These are phyloP conservation scores for Achlya flavicornis DNA, from an alignment of 2,888 invertebrate species.

Conservation along the genomic window DNA sequence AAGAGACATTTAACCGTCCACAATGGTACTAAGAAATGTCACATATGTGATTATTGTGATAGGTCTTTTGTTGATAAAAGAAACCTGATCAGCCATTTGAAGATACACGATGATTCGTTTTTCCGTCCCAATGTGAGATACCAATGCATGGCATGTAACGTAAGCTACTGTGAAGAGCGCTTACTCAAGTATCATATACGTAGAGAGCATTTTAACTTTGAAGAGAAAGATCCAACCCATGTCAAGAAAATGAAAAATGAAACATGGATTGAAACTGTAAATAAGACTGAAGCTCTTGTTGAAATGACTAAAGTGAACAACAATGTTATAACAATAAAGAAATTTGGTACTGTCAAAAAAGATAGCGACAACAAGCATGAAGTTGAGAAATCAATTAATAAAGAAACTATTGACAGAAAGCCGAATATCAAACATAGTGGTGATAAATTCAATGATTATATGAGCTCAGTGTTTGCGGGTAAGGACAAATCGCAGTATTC, in stretches of 20 bases:
- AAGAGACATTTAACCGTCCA: conserved; percentile 48
- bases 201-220: conserved; percentile 58
- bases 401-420: background rate
- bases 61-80: conserved; percentile 58
- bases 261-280: conserved; percentile 63
- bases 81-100: conserved; percentile 56
- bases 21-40: conserved; percentile 39
- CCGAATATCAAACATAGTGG: conserved; percentile 12
- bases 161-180: conserved; percentile 58
- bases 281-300: conserved; percentile 52
- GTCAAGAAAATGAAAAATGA: conserved; percentile 56
- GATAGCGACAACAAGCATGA: conserved; percentile 13
- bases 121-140: conserved; percentile 26
- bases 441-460: conserved; percentile 34
- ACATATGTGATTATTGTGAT: conserved; percentile 61
- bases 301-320: conserved; percentile 67
- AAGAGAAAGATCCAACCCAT: conserved; percentile 31
- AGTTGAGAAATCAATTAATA: background rate
- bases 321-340: conserved; percentile 59
- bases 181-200: conserved; percentile 58
- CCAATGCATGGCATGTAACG: conserved; percentile 57
- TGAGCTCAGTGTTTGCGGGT: conserved; percentile 46
- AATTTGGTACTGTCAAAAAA: conserved; percentile 34
- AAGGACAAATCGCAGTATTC: conserved; percentile 53
- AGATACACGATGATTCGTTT: conserved; percentile 55